Percentiles rank a stretch among this genome's conserved stretches.
Conservation (phyloP, 2,888 invertebrate species). For the Cryptosula pallasiana region DNA sequence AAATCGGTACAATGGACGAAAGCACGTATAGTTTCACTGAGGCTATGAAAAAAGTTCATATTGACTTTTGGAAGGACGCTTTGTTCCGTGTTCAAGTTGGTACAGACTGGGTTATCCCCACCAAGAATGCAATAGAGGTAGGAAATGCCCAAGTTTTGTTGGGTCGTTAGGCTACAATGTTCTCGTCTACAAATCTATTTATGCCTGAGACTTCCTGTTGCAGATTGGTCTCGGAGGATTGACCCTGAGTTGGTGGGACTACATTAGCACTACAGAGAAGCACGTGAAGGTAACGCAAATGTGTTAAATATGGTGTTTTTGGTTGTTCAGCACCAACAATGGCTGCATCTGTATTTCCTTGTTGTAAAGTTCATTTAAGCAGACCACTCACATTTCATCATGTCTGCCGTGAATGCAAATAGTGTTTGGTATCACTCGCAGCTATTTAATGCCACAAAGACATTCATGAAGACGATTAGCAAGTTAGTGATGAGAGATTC, state of each 20-base stretch:
- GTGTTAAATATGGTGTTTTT: no score
- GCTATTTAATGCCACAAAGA: slow-evolving; percentile 29
- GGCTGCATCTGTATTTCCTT: no score
- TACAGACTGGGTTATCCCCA: slow-evolving; percentile 23
- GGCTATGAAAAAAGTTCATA: slow-evolving; percentile 26
- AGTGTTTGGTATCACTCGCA: no score
- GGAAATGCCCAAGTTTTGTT: not conserved
- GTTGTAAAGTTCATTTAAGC: no score
- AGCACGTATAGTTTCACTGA: slow-evolving; percentile 27
- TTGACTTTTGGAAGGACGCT: slow-evolving; percentile 23
- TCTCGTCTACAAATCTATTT: no score
- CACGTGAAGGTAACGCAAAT: no score
- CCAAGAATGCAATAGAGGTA: slow-evolving; percentile 25
- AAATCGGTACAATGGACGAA: slow-evolving; percentile 23
- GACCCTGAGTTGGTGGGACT: slow-evolving; percentile 21
- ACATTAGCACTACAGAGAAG: not conserved
- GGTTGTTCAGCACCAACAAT: no score
- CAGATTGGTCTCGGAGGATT: slow-evolving; percentile 23
- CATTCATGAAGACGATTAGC: slow-evolving; percentile 38
- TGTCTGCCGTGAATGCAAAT: no score
- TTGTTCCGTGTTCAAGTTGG: slow-evolving; percentile 26
- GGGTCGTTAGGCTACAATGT: no score
- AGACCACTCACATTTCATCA: no score
- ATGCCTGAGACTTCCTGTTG: no score
- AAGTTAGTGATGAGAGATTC: slow-evolving; percentile 39